Conservation (phyloP, 2,888 invertebrate genomes). For the Nymphalis c-album region DNA sequence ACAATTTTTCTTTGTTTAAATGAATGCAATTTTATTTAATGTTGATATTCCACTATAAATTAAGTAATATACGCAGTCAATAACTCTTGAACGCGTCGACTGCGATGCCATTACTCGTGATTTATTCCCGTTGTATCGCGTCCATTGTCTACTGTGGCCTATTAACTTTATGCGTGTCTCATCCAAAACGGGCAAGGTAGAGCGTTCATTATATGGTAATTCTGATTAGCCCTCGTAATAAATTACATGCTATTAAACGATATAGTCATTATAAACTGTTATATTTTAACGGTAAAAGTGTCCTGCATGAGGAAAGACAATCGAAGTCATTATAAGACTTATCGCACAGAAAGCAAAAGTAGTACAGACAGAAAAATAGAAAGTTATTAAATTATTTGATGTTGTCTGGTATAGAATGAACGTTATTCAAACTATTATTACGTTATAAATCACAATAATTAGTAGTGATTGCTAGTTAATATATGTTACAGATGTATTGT, state of each 20-base stretch:
- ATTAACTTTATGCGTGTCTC: constrained; percentile 48
- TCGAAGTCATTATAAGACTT: neutral
- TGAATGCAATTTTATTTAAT: constrained; percentile 22
- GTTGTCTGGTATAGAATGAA: too few relatives aligned
- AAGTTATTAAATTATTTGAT: too few relatives aligned
- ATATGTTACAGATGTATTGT: too few relatives aligned
- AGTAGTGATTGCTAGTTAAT: too few relatives aligned
- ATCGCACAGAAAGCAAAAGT: neutral
- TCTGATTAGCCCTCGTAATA: constrained; percentile 50
- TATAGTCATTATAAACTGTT: constrained; percentile 46
- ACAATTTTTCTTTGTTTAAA: neutral
- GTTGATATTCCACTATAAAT: constrained; percentile 43
- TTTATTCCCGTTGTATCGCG: constrained; percentile 56
- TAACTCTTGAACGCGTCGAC: constrained; percentile 62
- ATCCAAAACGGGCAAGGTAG: constrained; percentile 53
- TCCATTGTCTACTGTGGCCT: constrained; percentile 62
- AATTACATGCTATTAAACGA: constrained; percentile 52
- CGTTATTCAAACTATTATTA: too few relatives aligned
- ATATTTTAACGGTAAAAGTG: constrained; percentile 42
- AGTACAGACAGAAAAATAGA: too few relatives aligned
- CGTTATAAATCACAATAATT: too few relatives aligned
- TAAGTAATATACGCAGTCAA: constrained; percentile 55
- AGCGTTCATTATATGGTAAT: constrained; percentile 43
- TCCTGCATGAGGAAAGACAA: constrained; percentile 23
- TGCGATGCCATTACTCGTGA: constrained; percentile 58